Evolutionary conservation across 2,113 vertebrate species (phyloP).

Genomic region (Solea solea): DNA sequence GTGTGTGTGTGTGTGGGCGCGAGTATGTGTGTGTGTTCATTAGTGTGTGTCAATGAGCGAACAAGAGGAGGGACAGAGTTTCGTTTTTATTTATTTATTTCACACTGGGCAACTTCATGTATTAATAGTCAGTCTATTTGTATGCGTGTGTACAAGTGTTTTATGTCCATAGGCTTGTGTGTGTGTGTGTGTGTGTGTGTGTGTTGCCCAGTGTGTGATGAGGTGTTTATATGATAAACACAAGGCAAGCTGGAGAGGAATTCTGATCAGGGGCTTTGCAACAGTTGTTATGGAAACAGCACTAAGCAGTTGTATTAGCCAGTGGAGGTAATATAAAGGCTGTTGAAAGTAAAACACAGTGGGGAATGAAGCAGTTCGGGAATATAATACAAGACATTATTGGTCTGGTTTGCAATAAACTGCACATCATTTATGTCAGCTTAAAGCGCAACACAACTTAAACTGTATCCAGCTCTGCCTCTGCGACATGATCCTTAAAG

Average conservation of each 20-base stretch:
- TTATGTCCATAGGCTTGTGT: slow-evolving; percentile 52
- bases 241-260: slow-evolving; percentile 73
- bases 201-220: slow-evolving; percentile 65
- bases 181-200: slow-evolving; percentile 62
- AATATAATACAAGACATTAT: slow-evolving; percentile 67
- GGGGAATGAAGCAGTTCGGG: slow-evolving; percentile 60
- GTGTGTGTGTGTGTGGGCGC: neutral
- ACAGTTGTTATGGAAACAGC: slow-evolving; percentile 83
- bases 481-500: neutral
- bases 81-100: slow-evolving; percentile 50
- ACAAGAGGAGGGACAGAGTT: slow-evolving; percentile 31
- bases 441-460: slow-evolving; percentile 14
- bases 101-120: slow-evolving; percentile 36
- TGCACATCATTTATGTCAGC: slow-evolving; percentile 35
- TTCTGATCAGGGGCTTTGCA: slow-evolving; percentile 81
- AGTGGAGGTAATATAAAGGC: slow-evolving; percentile 72
- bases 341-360: slow-evolving; percentile 70
- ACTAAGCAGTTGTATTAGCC: slow-evolving; percentile 77
- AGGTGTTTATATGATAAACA: slow-evolving; percentile 79
- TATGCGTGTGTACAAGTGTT: slow-evolving; percentile 64
- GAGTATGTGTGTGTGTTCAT: slow-evolving; percentile 5
- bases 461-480: slow-evolving; percentile 8
- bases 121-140: slow-evolving; percentile 57
- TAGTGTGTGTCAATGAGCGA: slow-evolving; percentile 29
- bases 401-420: slow-evolving; percentile 43